Evolutionary conservation across 2,113 vertebrate genomes (phyloP).

Genomic region (Vulpes vulpes): DNA sequence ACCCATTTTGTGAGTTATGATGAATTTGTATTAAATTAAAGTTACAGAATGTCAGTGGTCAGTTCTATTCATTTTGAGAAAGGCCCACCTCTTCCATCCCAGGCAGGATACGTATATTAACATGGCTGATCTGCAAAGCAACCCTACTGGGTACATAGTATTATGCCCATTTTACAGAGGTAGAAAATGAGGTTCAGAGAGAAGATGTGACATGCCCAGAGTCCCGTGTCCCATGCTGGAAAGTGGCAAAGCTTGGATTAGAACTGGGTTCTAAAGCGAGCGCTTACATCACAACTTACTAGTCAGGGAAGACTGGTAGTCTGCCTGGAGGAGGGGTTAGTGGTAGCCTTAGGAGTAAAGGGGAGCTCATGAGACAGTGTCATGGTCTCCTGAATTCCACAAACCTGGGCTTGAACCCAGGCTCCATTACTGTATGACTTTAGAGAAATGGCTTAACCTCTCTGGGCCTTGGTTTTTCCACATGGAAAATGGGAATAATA

Average conservation of each 20-base stretch:
- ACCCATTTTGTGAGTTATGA: conserved; percentile 75
- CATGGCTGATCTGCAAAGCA: not conserved
- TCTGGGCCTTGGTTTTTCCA: not conserved
- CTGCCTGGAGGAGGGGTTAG: not conserved
- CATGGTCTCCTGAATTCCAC: not conserved
- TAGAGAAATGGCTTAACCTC: conserved; percentile 8
- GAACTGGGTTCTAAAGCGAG: not conserved
- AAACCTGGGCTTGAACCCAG: not conserved
- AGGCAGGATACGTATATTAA: not conserved
- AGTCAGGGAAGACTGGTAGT: not conserved
- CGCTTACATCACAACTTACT: not conserved
- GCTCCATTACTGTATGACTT: not conserved
- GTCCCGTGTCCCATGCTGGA: not conserved
- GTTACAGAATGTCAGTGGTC: conserved; percentile 56
- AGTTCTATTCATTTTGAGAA: conserved; percentile 12
- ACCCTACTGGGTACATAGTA: not conserved
- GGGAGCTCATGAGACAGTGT: not conserved
- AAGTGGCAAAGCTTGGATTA: not conserved
- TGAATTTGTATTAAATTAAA: conserved; percentile 83
- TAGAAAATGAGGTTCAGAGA: not conserved
- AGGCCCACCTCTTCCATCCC: not conserved
- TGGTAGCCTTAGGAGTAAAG: not conserved
- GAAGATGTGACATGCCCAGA: not conserved
- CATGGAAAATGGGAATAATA: not conserved
- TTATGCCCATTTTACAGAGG: not conserved